Evolutionary conservation across 1,140 invertebrate species (phyloP).

Genomic region (Pentalonia nigronervosa): DNA sequence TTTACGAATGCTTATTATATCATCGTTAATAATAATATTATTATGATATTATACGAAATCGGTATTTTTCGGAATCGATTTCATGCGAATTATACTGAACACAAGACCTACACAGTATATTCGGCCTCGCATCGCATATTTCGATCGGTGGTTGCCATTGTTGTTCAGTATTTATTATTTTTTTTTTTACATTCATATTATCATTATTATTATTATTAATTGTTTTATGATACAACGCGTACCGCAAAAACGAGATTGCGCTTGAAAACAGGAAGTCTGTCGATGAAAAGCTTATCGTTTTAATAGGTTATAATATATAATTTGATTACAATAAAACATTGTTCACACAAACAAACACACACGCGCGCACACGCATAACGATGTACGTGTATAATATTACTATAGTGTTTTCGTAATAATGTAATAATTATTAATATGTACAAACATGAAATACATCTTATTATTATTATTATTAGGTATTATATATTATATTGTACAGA

Average conservation of each 20-base stretch:
- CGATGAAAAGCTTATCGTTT: neutral
- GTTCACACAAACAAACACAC: neutral
- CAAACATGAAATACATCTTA: neutral
- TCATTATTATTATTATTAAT: no score
- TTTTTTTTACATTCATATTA: no score
- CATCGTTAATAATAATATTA: no score
- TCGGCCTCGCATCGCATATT: neutral
- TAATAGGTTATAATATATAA: neutral
- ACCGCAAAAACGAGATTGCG: neutral
- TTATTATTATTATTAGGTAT: neutral
- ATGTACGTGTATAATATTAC: neutral
- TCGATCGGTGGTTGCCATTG: neutral
- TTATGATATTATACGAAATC: no score
- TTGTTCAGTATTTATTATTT: neutral
- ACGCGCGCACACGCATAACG: neutral
- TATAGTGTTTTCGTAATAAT: neutral
- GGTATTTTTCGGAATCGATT: neutral
- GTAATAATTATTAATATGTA: neutral
- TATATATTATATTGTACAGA: neutral
- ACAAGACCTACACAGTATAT: neutral
- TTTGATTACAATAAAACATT: neutral
- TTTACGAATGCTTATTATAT: no score
- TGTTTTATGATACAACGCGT: neutral
- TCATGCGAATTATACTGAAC: neutral
- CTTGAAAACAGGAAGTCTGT: neutral